Evolutionary conservation across 2,888 invertebrate genomes (phyloP), one percentile per base, ranked within the genome.

Genomic region (Parthenolecanium corni): DNA sequence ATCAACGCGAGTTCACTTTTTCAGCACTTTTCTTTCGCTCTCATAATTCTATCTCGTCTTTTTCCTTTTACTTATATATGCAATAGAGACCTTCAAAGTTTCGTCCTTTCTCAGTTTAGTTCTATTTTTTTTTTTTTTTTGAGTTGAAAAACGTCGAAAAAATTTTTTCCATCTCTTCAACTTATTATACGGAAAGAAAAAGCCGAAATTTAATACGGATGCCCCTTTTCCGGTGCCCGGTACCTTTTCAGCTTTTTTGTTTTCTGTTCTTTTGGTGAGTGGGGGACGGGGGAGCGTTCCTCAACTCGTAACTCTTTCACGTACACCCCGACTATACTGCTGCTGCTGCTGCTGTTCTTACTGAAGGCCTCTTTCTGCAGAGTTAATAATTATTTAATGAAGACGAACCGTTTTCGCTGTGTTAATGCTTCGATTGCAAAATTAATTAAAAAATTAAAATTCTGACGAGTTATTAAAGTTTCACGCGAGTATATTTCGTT

Each of bases 301-400:
- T 21, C 21, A 14, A 20, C 23, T 23, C 49, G 49, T 49, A 2
- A 14, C 49, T 49, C 21, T 49, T 49, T 49, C 18, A 14, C 23
- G 23, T 49, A 9, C 14, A 14, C 11, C 49, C 21, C 23, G 5
- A 31, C 31, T 31, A 6, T 31, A 6, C 31, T 31, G 31, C 31
- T 31, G 31, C 31, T 31, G 9, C 31, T 9, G 31, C 9, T 31
- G 31, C 31, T 31, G 31, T 31, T 31, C 11, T 23, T 49, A 21
- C 14, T 44, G 20, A 21, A 49, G 21, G 20, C 49, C 23, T n/a
- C n/a, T 49, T 49, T 14, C 21, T 14, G 49, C 11, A 3, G 46
- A 20, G 16, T 18, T 44, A 14, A 14, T 49, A 49, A 49, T 49
- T 49, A 49, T 49, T 49, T 49, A 49, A 49, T 49, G 49, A 49